Percentiles rank a stretch among this genome's conserved stretches.
phyloP scores from a whole-genome alignment of 37 sponge, comb jelly and placozoan genomes.

The Amphimedon queenslandica region DNA sequence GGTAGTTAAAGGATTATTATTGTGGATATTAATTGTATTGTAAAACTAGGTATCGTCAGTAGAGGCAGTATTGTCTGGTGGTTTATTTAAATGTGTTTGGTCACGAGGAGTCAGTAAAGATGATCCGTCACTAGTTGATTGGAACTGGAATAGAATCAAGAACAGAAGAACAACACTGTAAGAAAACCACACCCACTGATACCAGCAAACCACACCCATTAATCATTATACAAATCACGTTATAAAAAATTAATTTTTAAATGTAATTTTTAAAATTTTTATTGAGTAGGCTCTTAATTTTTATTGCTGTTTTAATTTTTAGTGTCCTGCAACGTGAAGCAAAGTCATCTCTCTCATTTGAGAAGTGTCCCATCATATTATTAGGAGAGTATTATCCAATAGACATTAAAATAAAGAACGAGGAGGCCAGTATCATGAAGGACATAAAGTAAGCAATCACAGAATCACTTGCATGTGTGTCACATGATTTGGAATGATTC shows the following conservation, averaged over 20 bases:
- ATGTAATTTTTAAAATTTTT: conserved; percentile 4
- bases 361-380: conserved; percentile 23
- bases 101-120: background rate
- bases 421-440: conserved; percentile 15
- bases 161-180: conserved; percentile 3
- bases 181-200: background rate
- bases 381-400: conserved; percentile 35
- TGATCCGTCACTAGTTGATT: background rate
- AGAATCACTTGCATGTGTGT: too few species aligned
- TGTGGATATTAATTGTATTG: too few species aligned
- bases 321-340: conserved; percentile 30
- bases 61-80: background rate
- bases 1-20: too few species aligned
- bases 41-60: background rate
- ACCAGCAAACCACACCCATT: too few species aligned
- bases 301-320: background rate
- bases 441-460: conserved; percentile 14
- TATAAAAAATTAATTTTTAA: too few species aligned
- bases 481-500: too few species aligned
- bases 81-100: background rate
- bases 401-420: conserved; percentile 12
- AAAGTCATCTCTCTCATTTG: background rate
- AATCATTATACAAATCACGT: too few species aligned
- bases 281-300: background rate
- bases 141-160: background rate